Evolutionary conservation across 2,888 invertebrate species (phyloP), one percentile per base, ranked within the genome.

Genomic region (Gryllus longicercus): DNA sequence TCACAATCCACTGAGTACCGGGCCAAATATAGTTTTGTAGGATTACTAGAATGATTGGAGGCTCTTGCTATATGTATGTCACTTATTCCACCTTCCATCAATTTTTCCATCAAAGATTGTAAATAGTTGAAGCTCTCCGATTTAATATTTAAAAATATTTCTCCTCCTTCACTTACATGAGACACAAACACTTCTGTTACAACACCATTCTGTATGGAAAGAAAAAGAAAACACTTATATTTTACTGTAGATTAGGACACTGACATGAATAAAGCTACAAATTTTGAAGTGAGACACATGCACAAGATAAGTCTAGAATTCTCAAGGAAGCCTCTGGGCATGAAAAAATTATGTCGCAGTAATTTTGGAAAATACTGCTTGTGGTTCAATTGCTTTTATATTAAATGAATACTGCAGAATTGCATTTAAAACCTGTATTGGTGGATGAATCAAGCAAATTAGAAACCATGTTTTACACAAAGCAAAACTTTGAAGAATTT

Each of bases 21-120:
- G 1, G 88, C 87, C 51, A 91, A 87, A 83, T 90, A 91, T 25
- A 90, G 87, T 86, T 83, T 87, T 83, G 78, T 87, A 79, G 83
- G 86, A 50, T 85, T 84, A 1, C 85, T 81, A 14, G 78, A 80
- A 0, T 78, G 81, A 2, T 83, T 84, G 0, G 79, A 49, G 3
- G 84, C 83, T 18, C 79, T 81, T 12, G 82, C 80, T 8, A 83
- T 14, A 25, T 83, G 82, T 14, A 83, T 83, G 0, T 80, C 21
- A 2, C 79, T 82, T 2, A 84, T 18, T 11, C 84, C 82, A 5
- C 80, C 81, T 2, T 83, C 82, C 14, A 83, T 83, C 5, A 85
- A 76, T 75, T 85, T 84, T 74, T 84, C 82, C 76, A 88, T 81
- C 51, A 87, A 83, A 11, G 83, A 82, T 16, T 82, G 79, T 18